These are phyloP conservation scores for Andricus grossulariae DNA, from an alignment of 1,140 invertebrate genomes.

Conservation along the genomic window DNA sequence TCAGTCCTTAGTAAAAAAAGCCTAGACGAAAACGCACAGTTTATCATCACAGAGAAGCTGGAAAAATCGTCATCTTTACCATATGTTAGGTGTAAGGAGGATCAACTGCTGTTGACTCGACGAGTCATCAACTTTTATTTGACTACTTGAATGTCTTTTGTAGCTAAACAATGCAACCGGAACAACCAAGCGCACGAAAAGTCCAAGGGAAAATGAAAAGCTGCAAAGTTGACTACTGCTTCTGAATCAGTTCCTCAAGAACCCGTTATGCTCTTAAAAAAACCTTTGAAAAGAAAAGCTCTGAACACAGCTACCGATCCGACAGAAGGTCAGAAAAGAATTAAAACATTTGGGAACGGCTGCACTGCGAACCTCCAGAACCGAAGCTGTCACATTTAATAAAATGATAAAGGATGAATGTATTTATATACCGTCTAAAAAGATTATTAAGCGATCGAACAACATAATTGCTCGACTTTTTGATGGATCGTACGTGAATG, in stretches of 20 bases:
- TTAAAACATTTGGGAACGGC: no score
- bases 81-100: neutral
- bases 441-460: neutral
- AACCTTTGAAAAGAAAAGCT: no score
- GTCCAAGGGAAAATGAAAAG: neutral
- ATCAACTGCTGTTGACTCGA: neutral
- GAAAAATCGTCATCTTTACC: neutral
- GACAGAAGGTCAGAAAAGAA: no score
- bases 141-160: neutral
- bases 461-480: neutral
- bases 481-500: neutral
- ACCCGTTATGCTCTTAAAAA: no score
- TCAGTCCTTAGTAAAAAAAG: neutral
- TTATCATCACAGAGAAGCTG: neutral
- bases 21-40: neutral
- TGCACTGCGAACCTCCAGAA: no score
- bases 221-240: neutral
- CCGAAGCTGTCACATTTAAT: conserved; percentile 29
- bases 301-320: no score
- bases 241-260: no score
- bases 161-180: neutral
- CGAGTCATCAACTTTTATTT: neutral
- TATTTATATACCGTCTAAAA: neutral
- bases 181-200: neutral
- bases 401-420: conserved; percentile 43